Evolutionary conservation across 2,888 invertebrate genomes (phyloP), one percentile per base, ranked within the genome.

Genomic region (Sussaba pulchella): DNA sequence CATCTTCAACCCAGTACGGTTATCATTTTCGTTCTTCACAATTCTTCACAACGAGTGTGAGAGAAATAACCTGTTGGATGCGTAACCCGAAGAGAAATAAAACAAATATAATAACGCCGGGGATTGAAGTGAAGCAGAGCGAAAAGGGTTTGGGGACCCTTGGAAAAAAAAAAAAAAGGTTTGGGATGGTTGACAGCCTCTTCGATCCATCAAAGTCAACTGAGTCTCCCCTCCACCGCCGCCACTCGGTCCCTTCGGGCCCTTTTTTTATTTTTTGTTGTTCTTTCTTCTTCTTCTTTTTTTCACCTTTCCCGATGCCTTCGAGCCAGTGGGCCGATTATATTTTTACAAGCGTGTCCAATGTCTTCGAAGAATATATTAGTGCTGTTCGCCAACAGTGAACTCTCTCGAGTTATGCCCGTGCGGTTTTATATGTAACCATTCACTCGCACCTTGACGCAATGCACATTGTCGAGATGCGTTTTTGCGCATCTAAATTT

Each of bases 181-280:
- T 76, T n/a, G n/a, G 74, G 78, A 72, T 80, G 85, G 87, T 85
- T 84, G 88, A 86, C 84, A 85, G 84, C 84, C 85, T 81, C 87
- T 88, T 88, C 91, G 89, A 91, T 91, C 90, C 89, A 91, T 90
- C 91, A 91, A 91, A 91, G 91, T 91, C 91, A 91, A 86, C 85
- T 84, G 84, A 84, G 84, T 81, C 77, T 82, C 82, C 77, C 83
- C 77, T 72, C 78, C 77, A 76, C 50, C 70, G 57, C 45, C 69
- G 36, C 50, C 31, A 63, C 71, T 31, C 57, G 39, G 17, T 61
- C 26, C 67, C 47, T 52, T 59, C 85, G 72, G 78, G 73, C n/a
- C n/a, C n/a, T n/a, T n/a, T n/a, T n/a, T n/a, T n/a, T n/a, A n/a
- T n/a, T n/a, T n/a, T n/a, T n/a, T n/a, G n/a, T n/a, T n/a, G n/a